phyloP scores from a whole-genome alignment of 2,797 vertebrate genomes.

The Neosilurus mollespiculum region DNA sequence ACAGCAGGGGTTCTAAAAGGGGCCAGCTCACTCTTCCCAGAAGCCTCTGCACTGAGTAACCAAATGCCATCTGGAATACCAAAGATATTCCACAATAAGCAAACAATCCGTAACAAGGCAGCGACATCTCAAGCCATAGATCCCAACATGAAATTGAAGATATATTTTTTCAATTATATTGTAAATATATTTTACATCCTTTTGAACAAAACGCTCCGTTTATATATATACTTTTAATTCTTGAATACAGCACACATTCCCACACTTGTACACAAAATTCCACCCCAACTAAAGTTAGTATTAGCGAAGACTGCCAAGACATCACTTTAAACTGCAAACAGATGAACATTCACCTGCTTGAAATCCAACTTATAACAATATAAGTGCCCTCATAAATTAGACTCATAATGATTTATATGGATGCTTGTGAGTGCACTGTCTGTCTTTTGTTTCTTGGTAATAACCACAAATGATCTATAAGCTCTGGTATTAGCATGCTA shows the following conservation, averaged over 20 bases:
- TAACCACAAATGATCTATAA: not conserved
- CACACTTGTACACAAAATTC: not conserved
- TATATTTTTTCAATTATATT: too few species aligned
- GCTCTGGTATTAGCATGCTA: not conserved
- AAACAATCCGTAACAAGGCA: too few species aligned
- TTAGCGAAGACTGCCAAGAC: not conserved
- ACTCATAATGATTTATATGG: not conserved
- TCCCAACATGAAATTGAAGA: too few species aligned
- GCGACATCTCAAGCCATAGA: too few species aligned
- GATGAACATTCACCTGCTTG: not conserved
- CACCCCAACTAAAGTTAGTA: not conserved
- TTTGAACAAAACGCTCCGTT: too few species aligned
- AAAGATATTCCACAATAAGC: too few species aligned
- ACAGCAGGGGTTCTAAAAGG: too few species aligned
- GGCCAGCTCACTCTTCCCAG: too few species aligned
- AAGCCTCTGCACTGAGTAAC: too few species aligned
- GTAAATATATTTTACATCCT: too few species aligned
- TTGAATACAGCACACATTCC: not conserved
- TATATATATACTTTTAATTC: not conserved
- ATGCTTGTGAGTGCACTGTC: not conserved
- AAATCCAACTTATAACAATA: not conserved
- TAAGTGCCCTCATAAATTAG: not conserved
- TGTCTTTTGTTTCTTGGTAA: not conserved
- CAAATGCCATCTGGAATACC: too few species aligned
- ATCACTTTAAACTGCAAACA: not conserved